Evolutionary conservation across 2,888 invertebrate species (phyloP), one percentile per base, ranked within the genome.

Genomic region (Hololepta plana): DNA sequence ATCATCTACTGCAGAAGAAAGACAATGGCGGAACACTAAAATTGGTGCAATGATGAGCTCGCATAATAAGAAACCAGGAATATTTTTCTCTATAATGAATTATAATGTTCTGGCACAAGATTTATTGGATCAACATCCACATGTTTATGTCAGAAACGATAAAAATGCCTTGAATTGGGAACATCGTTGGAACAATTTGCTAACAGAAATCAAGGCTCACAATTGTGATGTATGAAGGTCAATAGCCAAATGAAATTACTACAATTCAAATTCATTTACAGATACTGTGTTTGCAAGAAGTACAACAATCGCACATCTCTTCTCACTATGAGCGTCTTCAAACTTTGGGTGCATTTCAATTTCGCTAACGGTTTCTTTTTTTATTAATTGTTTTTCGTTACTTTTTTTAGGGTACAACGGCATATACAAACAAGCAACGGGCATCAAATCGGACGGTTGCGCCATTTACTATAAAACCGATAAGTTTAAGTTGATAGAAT

Each of bases 91-190:
- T 32, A 51, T 90, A 14, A 59, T 88, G 49, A 79, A 79, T 0
- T 93, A 88, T 52, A 93, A 95, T 51, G 74, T 93, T 14, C 55
- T 93, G 30, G 77, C 90, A 0, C 91, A 91, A 53, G 67, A 72
- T 40, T 59, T 91, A 20, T 45, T 91, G 27, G 66, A 74, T 35
- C 58, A 63, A 34, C 82, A 91, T 46, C 54, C 62, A 0, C 61
- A 77, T 43, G 55, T 93, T 8, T 93, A 93, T 45, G 54, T 48
- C 11, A 42, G 57, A 1, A 74, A 77, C 40, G 47, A 66, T 15
- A 49, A 55, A 4, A 35, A 48, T 1, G 59, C 64, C 30, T 55
- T 93, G 2, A 51, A 57, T 8, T 91, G 91, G 88, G 56, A 67
- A 8, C 53, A 60, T 21, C 62, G 93, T 24, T 67, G 62, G 43